Percentiles rank a stretch among this genome's conserved stretches.
phyloP scores from a whole-genome alignment of 1,140 invertebrate genomes.

The Meloidogyne hapla region DNA sequence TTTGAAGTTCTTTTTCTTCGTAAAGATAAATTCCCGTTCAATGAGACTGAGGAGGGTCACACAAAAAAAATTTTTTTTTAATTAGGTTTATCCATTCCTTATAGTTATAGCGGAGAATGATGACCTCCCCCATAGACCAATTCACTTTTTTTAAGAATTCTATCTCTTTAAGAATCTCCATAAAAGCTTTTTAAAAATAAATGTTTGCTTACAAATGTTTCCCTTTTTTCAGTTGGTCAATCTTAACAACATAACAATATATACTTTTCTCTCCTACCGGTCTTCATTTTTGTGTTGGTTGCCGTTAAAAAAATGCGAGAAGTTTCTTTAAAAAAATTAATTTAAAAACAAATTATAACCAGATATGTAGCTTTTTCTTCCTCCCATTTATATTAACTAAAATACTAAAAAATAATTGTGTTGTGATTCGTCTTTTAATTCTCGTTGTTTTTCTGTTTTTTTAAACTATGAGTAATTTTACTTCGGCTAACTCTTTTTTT shows the following conservation, averaged over 20 bases:
- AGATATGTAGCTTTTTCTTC: not conserved
- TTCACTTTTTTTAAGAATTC: too few relatives aligned
- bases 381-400: not conserved
- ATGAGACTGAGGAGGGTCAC: too few relatives aligned
- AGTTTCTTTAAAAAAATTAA: not conserved
- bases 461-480: too few relatives aligned
- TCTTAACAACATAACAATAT: not conserved
- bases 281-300: not conserved
- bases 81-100: too few relatives aligned
- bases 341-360: not conserved
- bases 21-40: too few relatives aligned
- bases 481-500: too few relatives aligned
- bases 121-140: too few relatives aligned
- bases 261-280: not conserved
- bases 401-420: not conserved
- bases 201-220: not conserved
- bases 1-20: too few relatives aligned
- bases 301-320: not conserved
- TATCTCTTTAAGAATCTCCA: too few relatives aligned
- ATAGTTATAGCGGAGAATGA: too few relatives aligned
- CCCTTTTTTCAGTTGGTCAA: conserved; percentile 2
- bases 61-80: too few relatives aligned
- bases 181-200: not conserved
- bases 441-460: not conserved
- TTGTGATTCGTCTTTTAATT: conserved; percentile 2